Evolutionary conservation across 2,797 vertebrate genomes (phyloP), one percentile per base, ranked within the genome.

Genomic region (Betta splendens): DNA sequence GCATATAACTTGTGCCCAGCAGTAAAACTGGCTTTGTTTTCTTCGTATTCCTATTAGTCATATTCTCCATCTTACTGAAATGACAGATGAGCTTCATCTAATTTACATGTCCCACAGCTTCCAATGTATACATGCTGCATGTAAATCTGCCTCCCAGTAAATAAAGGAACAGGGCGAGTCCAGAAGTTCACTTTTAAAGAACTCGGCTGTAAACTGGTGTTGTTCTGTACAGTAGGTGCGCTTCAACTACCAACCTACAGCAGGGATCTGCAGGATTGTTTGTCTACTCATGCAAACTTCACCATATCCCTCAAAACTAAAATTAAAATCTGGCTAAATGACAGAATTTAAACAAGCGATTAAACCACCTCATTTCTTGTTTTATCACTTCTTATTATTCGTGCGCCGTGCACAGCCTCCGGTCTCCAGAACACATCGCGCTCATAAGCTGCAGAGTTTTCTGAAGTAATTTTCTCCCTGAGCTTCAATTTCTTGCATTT

Each of bases 401-500:
- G 28, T 10, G 28, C 52, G 58, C 35, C 18, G 1, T 23, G 13
- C n/a, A 57, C 45, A 36, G 75, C 81, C 71, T 44, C 43, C 17
- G 64, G 80, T 72, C 64, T 79, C 56, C 54, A 56, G 50, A 72
- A 63, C 61, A 45, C 70, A 67, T 43, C 58, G 18, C 2, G 35
- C 45, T 60, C 43, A 15, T 85, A 80, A 89, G 82, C 85, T 79
- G 90, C 90, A 90, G 83, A 84, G 78, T 87, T 60, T 88, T 87
- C 85, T 89, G 51, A 90, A 59, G 75, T 91, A 84, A 77, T 89
- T 93, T 90, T 88, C 88, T 72, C 87, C 87, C 90, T 87, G 85
- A 85, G 85, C 89, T 89, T 89, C 89, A 90, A 92, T 92, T 92
- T 93, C 87, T 90, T 83, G 61, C 87, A 86, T 89, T 79, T 89